Conservation (phyloP, 1,140 invertebrate species). For the Bathynomus jamesi region DNA sequence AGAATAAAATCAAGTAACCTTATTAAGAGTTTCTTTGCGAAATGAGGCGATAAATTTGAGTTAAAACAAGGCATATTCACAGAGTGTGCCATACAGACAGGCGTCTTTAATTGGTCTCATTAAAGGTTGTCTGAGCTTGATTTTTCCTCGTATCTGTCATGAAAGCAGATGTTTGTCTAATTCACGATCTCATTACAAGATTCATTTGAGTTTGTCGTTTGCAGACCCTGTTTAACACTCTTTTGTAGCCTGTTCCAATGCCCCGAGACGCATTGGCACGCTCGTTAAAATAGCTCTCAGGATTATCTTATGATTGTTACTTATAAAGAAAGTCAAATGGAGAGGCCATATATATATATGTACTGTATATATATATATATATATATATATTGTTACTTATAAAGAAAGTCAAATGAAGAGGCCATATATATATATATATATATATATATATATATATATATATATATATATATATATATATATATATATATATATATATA, state of each 20-base stretch:
- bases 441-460: background rate
- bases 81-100: background rate
- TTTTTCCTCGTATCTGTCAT: background rate
- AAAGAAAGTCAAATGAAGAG: no score
- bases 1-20: no score
- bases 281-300: background rate
- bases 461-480: background rate
- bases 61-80: background rate
- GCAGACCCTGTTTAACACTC: background rate
- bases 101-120: background rate
- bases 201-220: background rate
- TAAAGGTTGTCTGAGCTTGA: background rate
- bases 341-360: background rate
- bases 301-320: no score
- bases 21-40: no score
- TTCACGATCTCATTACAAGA: background rate
- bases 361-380: background rate
- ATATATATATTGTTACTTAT: background rate
- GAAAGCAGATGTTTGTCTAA: background rate
- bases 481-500: background rate
- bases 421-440: background rate
- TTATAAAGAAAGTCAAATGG: no score
- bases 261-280: background rate
- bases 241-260: background rate
- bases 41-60: background rate